These are phyloP conservation scores for Porites australiensis DNA, from an alignment of 64 coral and sea anemone species.

Conservation along the genomic window DNA sequence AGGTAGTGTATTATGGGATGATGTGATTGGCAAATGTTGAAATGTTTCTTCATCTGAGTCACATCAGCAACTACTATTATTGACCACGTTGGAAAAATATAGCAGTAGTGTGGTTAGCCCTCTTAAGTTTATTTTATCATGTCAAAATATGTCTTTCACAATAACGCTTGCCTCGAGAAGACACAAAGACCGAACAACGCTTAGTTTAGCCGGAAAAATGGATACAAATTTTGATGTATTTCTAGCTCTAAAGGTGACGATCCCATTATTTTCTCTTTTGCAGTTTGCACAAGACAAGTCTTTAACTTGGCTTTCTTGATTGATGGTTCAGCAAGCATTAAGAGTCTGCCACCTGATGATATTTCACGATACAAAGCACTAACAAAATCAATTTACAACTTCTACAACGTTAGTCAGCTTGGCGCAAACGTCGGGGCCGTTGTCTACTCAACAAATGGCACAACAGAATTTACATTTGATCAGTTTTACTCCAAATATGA, in stretches of 20 bases:
- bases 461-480: conserved; percentile 42
- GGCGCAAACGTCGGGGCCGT: conserved; percentile 63
- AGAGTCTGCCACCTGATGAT: conserved; percentile 37
- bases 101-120: neutral
- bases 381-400: conserved; percentile 42
- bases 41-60: too few species aligned
- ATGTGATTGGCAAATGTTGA: too few species aligned
- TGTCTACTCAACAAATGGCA: conserved; percentile 54
- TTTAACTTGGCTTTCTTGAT: conserved; percentile 77
- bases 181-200: too few species aligned
- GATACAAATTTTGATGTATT: too few species aligned
- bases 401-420: conserved; percentile 60
- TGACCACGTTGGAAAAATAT: too few species aligned
- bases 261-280: neutral
- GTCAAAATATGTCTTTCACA: neutral
- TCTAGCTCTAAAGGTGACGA: neutral
- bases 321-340: conserved; percentile 84
- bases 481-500: conserved; percentile 40
- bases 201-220: too few species aligned
- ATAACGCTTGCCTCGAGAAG: too few species aligned
- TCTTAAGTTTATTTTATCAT: neutral
- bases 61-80: too few species aligned
- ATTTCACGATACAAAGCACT: conserved; percentile 63
- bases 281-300: conserved; percentile 70
- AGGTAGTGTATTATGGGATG: too few species aligned